Base-by-base conservation (phyloP, 1,140 invertebrate genomes). In the Sinella curviseta region DNA sequence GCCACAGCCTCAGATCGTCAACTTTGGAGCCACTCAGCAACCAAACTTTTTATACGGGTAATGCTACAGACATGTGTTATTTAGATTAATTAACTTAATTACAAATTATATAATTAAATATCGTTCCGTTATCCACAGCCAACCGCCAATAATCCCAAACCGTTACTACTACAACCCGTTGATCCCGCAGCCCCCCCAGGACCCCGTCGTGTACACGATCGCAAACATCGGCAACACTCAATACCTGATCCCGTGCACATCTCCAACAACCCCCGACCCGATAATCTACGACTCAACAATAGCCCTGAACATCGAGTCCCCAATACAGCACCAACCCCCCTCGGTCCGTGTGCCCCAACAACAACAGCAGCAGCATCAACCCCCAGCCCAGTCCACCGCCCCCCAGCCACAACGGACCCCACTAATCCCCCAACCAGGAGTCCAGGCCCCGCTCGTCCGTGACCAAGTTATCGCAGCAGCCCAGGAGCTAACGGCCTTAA, bases 141-240 rank as follows among this genome's bases (percentile, higher is more conserved):
- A n/a, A n/a, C n/a, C n/a, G n/a, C n/a, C n/a, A n/a, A n/a, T n/a
- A n/a, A n/a, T n/a, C n/a, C n/a, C n/a, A n/a, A n/a, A n/a, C n/a
- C n/a, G n/a, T n/a, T n/a, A n/a, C n/a, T 70, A 70, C 65, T 70
- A 70, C 65, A 70, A 70, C 65, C 65, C 65, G 31, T 24, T 70
- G 65, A 70, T 70, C 65, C 65, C 65, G 1, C 26, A 3, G 14
- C 65, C 30, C 4, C 65, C 65, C 3, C 65, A 70, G n/a, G 31
- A 16, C 14, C 57, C 57, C 16, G 57, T 70, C 3, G 1, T 31
- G 8, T 70, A 70, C 31, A 70, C 65, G 12, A 33, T 70, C 26
- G 65, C 65, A 2, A 2, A 70, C 2, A 33, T 70, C 8, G 65
- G 65, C 12, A 70, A 70, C 65, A 31, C 65, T 8, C 65, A 70